Evolutionary conservation across 2,888 invertebrate species (phyloP), one percentile per base, ranked within the genome.

Genomic region (Trissolcus japonicus): DNA sequence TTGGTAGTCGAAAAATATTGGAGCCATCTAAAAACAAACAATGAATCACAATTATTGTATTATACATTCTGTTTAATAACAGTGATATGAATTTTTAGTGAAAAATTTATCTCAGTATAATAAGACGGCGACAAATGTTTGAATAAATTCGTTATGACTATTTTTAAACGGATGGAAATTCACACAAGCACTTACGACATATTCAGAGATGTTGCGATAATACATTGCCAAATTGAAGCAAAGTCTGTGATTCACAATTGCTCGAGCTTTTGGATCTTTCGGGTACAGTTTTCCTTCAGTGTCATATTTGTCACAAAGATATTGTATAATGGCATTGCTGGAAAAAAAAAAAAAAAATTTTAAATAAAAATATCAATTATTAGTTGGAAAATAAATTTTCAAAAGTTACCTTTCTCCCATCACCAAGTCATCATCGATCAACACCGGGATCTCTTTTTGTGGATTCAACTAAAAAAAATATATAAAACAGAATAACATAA

Each of bases 211-310:
- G 80, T 92, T 92, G 29, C 92, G 91, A 87, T 95, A 95, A 86
- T 94, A 95, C 57, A 94, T 93, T 1, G 93, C 93, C 85, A 95
- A 90, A 85, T 95, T 95, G 88, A 95, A 96, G 83, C 94, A 94
- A 46, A 95, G 89, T 4, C 95, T 91, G 81, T 95, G 95, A 88
- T 96, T 95, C 3, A 96, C 93, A 63, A 94, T 87, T 0, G 95
- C 95, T 77, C 95, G 92, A 25, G 91, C 85, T 87, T 92, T 91
- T 0, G 93, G 90, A 76, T 95, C 94, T 79, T 91, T 92, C 0
- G 96, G 95, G 86, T 95, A 96, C 0, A 95, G 87, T 6, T 90
- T 88, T 13, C 92, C 92, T 57, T 91, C 91, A 2, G 25, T 53
- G 53, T 87, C 87, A 84, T 94, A 95, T 86, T 94, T 94, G 80